Evolutionary conservation across 2,113 vertebrate genomes (phyloP), one percentile per base, ranked within the genome.

Genomic region (Phoenicopterus ruber): DNA sequence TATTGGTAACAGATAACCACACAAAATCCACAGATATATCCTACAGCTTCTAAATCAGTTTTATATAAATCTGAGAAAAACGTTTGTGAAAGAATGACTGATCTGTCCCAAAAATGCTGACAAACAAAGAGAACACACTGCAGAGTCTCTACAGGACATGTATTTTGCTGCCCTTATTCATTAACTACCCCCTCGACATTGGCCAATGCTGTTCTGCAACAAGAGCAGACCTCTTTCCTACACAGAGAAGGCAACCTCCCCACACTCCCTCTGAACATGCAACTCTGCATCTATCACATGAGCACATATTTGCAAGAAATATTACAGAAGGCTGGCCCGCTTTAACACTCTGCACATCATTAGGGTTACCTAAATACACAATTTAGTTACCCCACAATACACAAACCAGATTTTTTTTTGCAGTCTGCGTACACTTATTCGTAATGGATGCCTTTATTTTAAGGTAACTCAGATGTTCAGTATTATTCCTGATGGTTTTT

Each of bases 141-240:
- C 46, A 70, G 26, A 63, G n/a, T 26, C 6, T 80, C 54, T 65
- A 54, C 11, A 34, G 0, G 2, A 57, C 31, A 24, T 0, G 1
- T 13, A 44, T 55, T 93, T 90, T 81, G 65, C 28, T 67, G 54
- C 36, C 32, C 6, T 72, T 76, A 38, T 34, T 55, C 32, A 40
- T 40, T 13, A 87, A 50, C 5, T 34, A 47, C 9, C 4, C 4
- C 15, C 44, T 80, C 58, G 66, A 40, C 11, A 34, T 0, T 31
- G 22, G 25, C 25, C 38, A 19, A 12, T 32, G 55, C 20, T 65
- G 34, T 13, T 57, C n/a, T 21, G 32, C 32, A 52, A 8, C 11
- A 40, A 28, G 3, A 83, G 36, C 12, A 72, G 29, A 55, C 1
- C 54, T 61, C 58, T 44, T 62, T 62, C 42, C 62, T 32, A 15